These are phyloP conservation scores for Dyspetes luteomarginatus DNA, from an alignment of 2,888 invertebrate species.

Conservation along the genomic window DNA sequence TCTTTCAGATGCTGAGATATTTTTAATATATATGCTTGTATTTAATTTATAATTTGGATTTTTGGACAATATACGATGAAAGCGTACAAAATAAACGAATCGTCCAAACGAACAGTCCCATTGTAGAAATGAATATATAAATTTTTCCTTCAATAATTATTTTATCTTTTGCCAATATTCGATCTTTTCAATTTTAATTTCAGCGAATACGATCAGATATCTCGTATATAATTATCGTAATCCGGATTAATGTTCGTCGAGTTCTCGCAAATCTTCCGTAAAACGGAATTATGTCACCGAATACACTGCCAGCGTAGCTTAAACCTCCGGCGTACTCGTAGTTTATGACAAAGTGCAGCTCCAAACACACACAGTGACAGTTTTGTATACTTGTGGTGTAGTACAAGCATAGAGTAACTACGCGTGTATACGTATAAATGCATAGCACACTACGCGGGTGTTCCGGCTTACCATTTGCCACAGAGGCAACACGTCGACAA, in stretches of 20 bases:
- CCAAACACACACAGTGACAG: conserved; percentile 22
- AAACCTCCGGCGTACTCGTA: conserved; percentile 26
- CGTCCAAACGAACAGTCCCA: too few relatives aligned
- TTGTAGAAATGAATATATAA: too few relatives aligned
- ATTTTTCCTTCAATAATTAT: too few relatives aligned
- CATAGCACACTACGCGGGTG: conserved; percentile 45
- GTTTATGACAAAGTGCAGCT: conserved; percentile 55
- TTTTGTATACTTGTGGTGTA: background rate
- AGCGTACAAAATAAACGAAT: too few relatives aligned
- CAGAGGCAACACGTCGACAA: conserved; percentile 41
- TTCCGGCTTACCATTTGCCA: conserved; percentile 47
- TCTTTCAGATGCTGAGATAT: too few relatives aligned
- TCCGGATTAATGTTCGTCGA: conserved; percentile 37
- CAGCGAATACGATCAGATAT: background rate
- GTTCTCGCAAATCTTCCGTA: conserved; percentile 15
- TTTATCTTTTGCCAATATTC: background rate
- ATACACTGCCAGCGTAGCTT: conserved; percentile 30
- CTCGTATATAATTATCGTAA: conserved; percentile 3
- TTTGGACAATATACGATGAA: too few relatives aligned
- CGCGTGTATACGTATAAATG: background rate
- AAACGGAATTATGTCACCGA: conserved; percentile 32
- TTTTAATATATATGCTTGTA: too few relatives aligned
- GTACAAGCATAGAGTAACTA: background rate
- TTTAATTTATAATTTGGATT: too few relatives aligned
- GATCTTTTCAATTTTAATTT: background rate